Conservation (phyloP, 2,888 invertebrate genomes). For the Drosophila peninsularis region DNA sequence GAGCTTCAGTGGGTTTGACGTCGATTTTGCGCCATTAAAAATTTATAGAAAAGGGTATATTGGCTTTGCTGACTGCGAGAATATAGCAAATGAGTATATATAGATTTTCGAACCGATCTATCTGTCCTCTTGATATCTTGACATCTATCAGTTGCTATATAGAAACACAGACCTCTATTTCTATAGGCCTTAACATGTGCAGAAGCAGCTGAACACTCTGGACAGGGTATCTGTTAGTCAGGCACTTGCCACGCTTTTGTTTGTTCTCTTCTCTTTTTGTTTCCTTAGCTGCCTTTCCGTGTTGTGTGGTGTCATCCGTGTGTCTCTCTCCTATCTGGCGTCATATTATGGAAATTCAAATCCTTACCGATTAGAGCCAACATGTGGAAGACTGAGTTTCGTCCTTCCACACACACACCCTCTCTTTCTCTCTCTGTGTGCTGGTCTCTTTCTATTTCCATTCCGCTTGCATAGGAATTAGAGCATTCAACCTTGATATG, state of each 20-base stretch:
- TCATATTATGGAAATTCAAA: conserved; percentile 79
- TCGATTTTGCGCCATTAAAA: conserved; percentile 3
- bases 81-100: too few species aligned
- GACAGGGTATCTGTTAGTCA: neutral
- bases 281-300: conserved; percentile 8
- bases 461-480: conserved; percentile 42
- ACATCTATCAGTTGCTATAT: too few species aligned
- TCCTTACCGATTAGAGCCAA: conserved; percentile 74
- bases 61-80: neutral
- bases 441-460: neutral
- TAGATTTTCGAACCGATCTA: too few species aligned
- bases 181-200: too few species aligned
- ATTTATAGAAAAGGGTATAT: neutral
- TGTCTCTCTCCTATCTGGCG: conserved; percentile 50
- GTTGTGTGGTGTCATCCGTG: conserved; percentile 20
- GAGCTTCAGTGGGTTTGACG: conserved; percentile 56
- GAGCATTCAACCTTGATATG: conserved; percentile 46
- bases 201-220: neutral
- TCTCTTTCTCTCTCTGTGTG: neutral
- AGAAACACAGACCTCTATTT: too few species aligned
- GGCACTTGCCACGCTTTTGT: too few species aligned
- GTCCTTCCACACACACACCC: neutral
- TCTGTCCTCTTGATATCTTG: too few species aligned
- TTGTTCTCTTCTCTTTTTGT: conserved; percentile 1
- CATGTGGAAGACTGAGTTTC: conserved; percentile 67